phyloP scores from a whole-genome alignment of 2,888 invertebrate genomes.

The Pammene fasciana region DNA sequence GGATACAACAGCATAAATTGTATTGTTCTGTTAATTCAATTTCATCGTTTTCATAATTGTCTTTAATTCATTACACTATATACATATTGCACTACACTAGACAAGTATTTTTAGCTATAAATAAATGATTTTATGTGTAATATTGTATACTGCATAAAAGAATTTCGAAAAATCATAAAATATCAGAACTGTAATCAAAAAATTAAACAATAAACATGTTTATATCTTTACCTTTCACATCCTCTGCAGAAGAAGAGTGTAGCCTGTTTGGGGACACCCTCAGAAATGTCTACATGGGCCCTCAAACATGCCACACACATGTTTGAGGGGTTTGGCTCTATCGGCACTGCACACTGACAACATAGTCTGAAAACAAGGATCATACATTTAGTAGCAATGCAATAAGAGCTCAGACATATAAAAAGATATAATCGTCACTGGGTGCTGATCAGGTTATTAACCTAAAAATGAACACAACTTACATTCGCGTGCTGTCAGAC shows the following conservation, averaged over 20 bases:
- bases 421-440: background rate
- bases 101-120: too few relatives aligned
- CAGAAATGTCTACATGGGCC: conserved; percentile 96
- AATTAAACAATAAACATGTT: background rate
- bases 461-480: conserved; percentile 56
- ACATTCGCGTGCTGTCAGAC: conserved; percentile 68
- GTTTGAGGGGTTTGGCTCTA: conserved; percentile 97
- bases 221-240: conserved; percentile 89
- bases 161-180: too few relatives aligned
- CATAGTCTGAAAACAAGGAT: conserved; percentile 86
- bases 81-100: too few relatives aligned
- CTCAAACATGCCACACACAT: conserved; percentile 98
- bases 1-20: too few relatives aligned
- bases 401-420: background rate
- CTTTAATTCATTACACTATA: too few relatives aligned
- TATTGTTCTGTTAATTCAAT: too few relatives aligned
- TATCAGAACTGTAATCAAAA: too few relatives aligned
- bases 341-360: conserved; percentile 96
- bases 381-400: background rate
- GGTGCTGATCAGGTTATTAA: conserved; percentile 44
- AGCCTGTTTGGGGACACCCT: conserved; percentile 97
- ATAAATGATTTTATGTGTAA: too few relatives aligned
- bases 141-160: too few relatives aligned
- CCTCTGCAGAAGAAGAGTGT: conserved; percentile 95
- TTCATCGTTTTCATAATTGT: too few relatives aligned